Conservation (phyloP, 53 echinoderm and acorn worm genomes). For the Echinarachnius parma region DNA sequence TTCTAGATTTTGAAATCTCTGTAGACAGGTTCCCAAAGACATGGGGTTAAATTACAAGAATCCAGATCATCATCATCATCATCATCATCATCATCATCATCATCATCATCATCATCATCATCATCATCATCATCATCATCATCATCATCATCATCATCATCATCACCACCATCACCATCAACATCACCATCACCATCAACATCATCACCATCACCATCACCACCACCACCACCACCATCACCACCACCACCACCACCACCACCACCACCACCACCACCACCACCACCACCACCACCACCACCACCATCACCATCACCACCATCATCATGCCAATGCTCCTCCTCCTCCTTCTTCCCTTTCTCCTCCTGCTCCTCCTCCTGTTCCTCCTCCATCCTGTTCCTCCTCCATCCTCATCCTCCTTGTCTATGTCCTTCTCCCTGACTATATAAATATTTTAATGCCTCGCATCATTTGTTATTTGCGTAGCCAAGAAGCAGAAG, state of each 20-base stretch:
- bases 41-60: too few species aligned
- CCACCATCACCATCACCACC: too few species aligned
- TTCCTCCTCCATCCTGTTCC: not conserved
- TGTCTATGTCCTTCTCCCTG: not conserved
- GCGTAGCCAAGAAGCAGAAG: conserved; percentile 70
- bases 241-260: not conserved
- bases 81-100: conserved; percentile 23
- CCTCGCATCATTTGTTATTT: not conserved
- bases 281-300: too few species aligned
- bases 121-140: not conserved
- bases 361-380: too few species aligned
- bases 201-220: not conserved
- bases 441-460: too few species aligned
- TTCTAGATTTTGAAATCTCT: too few species aligned
- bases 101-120: conserved; percentile 1
- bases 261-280: not conserved
- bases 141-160: conserved; percentile 5
- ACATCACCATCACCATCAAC: not conserved
- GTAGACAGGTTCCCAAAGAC: too few species aligned
- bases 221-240: not conserved
- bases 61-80: conserved; percentile 15
- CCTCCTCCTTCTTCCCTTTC: too few species aligned
- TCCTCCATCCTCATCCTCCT: not conserved
- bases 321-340: too few species aligned
- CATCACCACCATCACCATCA: not conserved